These are phyloP conservation scores for Drosophila stalkeri DNA, from an alignment of 2,888 invertebrate species.

Conservation along the genomic window DNA sequence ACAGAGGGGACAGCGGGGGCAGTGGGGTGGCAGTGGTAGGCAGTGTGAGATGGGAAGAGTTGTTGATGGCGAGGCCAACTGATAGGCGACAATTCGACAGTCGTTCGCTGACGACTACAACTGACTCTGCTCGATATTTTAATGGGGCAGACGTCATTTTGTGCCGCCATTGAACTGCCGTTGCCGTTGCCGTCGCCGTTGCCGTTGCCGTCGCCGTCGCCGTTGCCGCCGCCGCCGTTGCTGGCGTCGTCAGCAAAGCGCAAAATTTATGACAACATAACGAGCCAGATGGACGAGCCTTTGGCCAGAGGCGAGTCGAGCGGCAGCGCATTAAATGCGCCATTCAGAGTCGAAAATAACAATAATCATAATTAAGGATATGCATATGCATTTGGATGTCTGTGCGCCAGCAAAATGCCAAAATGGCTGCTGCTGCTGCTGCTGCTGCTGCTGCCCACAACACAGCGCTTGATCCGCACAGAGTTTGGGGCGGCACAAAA, in stretches of 20 bases:
- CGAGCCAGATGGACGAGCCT: slow-evolving; percentile 57
- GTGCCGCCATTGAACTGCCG: slow-evolving; percentile 65
- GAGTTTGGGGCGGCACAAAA: slow-evolving; percentile 28
- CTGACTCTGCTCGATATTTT: slow-evolving; percentile 70
- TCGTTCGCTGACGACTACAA: slow-evolving; percentile 48
- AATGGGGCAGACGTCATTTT: slow-evolving; percentile 80
- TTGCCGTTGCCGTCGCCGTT: slow-evolving; percentile 41
- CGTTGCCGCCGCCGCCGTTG: slow-evolving; percentile 34
- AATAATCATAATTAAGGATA: slow-evolving; percentile 84
- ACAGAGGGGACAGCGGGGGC: too few species aligned
- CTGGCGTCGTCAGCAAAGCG: slow-evolving; percentile 58
- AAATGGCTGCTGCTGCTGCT: slow-evolving; percentile 51
- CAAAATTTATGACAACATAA: slow-evolving; percentile 80
- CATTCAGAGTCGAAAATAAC: slow-evolving; percentile 82
- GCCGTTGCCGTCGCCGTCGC: too few species aligned
- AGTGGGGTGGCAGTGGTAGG: not conserved
- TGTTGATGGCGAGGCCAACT: not conserved
- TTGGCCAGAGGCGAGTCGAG: not conserved
- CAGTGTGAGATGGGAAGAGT: not conserved
- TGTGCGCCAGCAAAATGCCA: slow-evolving; percentile 50
- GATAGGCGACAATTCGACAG: slow-evolving; percentile 25
- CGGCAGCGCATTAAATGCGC: slow-evolving; percentile 76
- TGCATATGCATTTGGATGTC: slow-evolving; percentile 64
- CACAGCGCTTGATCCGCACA: slow-evolving; percentile 48
- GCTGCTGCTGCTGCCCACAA: slow-evolving; percentile 33